A percentile compares a stretch with the other conserved stretches of the same genome.
These are phyloP conservation scores for Charadrius vociferus DNA, from an alignment of 2,113 vertebrate species.

Conservation along the genomic window DNA sequence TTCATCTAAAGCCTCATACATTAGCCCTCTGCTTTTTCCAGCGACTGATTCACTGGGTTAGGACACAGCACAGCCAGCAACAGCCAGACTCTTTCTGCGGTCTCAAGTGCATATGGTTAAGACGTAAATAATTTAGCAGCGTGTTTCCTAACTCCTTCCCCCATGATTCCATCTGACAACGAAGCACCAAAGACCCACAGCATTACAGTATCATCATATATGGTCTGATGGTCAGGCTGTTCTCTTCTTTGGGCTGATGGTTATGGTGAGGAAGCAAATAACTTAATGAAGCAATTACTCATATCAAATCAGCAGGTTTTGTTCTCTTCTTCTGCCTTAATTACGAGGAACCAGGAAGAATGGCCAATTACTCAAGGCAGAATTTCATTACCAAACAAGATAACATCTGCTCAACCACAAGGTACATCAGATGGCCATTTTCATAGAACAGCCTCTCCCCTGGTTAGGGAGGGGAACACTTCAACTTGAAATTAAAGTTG, in stretches of 20 bases:
- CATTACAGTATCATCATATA: background rate
- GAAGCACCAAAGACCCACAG: background rate
- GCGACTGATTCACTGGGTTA: background rate
- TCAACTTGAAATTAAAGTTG: background rate
- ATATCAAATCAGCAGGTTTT: slow-evolving; percentile 32
- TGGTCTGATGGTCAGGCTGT: background rate
- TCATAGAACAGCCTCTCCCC: background rate
- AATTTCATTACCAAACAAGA: slow-evolving; percentile 37
- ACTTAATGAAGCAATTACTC: slow-evolving; percentile 43
- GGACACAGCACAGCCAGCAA: background rate
- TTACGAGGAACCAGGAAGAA: slow-evolving; percentile 43
- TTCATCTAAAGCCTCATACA: background rate
- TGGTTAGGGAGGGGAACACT: background rate
- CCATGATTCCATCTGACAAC: background rate
- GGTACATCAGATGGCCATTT: slow-evolving; percentile 19
- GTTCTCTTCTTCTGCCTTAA: slow-evolving; percentile 37
- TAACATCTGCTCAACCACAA: slow-evolving; percentile 35
- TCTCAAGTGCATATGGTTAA: background rate
- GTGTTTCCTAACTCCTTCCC: background rate
- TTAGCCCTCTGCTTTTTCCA: background rate
- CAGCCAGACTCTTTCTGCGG: background rate
- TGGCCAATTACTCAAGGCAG: slow-evolving; percentile 30
- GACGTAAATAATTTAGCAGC: background rate
- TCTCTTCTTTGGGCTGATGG: background rate
- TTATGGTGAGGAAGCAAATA: slow-evolving; percentile 2